These are phyloP conservation scores for Microcebus jonahi DNA, from an alignment of 2,113 vertebrate species.

Conservation along the genomic window DNA sequence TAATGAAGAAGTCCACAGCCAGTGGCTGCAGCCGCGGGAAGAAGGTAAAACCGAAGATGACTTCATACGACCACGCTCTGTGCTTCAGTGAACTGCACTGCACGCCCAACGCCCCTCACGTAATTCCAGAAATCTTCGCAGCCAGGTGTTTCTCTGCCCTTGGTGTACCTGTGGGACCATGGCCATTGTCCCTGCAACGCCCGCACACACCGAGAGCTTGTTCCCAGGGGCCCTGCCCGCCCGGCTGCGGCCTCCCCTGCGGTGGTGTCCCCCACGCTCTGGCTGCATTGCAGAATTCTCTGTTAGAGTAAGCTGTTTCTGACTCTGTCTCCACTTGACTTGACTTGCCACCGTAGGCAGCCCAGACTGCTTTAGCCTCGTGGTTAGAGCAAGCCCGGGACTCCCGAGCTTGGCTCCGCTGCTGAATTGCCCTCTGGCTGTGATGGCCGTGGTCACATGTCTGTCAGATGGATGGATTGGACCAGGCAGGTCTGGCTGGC, in stretches of 20 bases:
- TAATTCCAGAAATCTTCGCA: neutral
- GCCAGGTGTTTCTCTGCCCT: too few species aligned
- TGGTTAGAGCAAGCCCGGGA: fast-evolving
- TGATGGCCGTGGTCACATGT: too few species aligned
- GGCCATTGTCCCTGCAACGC: neutral
- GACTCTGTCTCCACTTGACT: neutral
- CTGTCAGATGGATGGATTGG: neutral
- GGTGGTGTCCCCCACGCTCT: too few species aligned
- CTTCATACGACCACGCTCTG: too few species aligned
- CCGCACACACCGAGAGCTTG: too few species aligned
- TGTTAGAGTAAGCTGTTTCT: neutral
- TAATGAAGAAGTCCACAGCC: neutral
- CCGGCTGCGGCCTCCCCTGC: too few species aligned
- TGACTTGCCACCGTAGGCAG: too few species aligned
- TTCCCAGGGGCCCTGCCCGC: neutral
- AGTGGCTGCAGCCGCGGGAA: neutral
- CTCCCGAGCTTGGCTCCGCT: fast-evolving
- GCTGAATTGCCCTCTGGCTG: neutral
- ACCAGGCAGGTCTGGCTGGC: fast-evolving
- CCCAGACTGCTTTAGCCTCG: neutral
- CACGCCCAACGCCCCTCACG: too few species aligned
- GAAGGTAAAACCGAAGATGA: fast-evolving
- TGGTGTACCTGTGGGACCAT: fast-evolving
- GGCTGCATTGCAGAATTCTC: neutral
- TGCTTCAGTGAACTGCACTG: neutral